phyloP scores from a whole-genome alignment of 2,888 invertebrate species.

The Microplitis manilae region DNA sequence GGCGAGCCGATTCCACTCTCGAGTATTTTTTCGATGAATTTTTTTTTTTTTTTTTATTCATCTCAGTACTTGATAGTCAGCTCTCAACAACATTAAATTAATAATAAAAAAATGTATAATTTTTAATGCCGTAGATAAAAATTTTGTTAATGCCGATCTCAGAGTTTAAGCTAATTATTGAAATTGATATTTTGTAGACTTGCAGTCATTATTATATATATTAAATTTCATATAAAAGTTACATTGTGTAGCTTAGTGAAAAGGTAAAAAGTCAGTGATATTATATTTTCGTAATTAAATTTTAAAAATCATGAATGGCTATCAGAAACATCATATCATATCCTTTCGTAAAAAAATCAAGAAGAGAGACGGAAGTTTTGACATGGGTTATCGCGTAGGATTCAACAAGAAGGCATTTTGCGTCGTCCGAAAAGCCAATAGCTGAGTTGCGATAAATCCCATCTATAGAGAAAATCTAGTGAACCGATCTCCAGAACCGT shows the following conservation, averaged over 20 bases:
- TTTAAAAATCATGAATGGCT: background rate
- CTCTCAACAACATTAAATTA: too few relatives aligned
- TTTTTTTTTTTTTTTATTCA: too few relatives aligned
- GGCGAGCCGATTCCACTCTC: too few relatives aligned
- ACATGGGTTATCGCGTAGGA: conserved; percentile 33
- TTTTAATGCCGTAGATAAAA: too few relatives aligned
- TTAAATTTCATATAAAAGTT: background rate
- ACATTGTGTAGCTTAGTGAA: background rate
- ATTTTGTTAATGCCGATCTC: too few relatives aligned
- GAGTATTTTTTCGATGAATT: too few relatives aligned
- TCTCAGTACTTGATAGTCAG: too few relatives aligned
- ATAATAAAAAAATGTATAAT: too few relatives aligned
- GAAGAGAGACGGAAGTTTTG: conserved; percentile 10
- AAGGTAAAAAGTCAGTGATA: background rate
- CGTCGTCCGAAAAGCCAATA: conserved; percentile 24
- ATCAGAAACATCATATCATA: background rate
- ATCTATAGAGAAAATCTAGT: conserved; percentile 9
- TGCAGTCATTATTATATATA: background rate
- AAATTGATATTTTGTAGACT: background rate
- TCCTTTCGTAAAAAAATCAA: background rate
- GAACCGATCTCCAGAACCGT: conserved; percentile 13
- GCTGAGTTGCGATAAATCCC: conserved; percentile 28
- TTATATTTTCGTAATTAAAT: background rate
- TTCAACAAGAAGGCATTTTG: background rate
- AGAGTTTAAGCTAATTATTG: background rate